Base-by-base conservation (phyloP, 2,797 vertebrate species). In the Oophaga sylvatica region DNA sequence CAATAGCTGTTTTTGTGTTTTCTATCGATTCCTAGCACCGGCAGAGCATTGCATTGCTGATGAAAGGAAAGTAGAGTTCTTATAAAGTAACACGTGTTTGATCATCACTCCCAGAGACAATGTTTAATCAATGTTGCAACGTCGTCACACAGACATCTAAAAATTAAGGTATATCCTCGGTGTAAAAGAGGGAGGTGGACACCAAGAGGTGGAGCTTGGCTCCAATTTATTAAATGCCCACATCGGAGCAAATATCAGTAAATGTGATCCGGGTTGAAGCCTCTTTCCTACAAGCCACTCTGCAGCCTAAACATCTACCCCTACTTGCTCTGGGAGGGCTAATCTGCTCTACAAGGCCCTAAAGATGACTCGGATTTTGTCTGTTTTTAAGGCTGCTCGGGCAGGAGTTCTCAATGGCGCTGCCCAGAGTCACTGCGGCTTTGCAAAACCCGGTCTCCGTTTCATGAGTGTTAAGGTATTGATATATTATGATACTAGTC, bases 351-450 rank as follows among this genome's bases (percentile, higher is more conserved):
- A 80, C 5, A 0, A 79, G 88, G 20, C 17, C 91, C 90, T 90
- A 91, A 93, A 94, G 87, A 99, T 98, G 98, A 95, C 95, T 89
- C 96, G 95, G 92, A 96, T 99, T 91, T 93, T 97, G 92, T 93
- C 95, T 88, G 96, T 95, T 88, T 95, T 87, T 93, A 95, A 94
- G 91, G 91, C 95, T 85, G 91, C 95, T 87, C 97, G 93, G 93
- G 90, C 91, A 93, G 91, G 91, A 90, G 91, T 91, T 91, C 91
- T 94, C 91, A 93, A 90, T 57, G 87, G 90, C 91, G 81, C 92
- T 71, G 81, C 89, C 68, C 91, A 90, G 71, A 31, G 89, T 85
- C 92, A 82, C 80, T 87, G 90, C 92, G 87, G 93, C 93, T 92
- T 93, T 92, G 90, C 93, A 91, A 93, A 91, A 86, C 90, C 93